Base-by-base conservation (phyloP, 2,888 invertebrate species). In the Balanococcus diminutus region DNA sequence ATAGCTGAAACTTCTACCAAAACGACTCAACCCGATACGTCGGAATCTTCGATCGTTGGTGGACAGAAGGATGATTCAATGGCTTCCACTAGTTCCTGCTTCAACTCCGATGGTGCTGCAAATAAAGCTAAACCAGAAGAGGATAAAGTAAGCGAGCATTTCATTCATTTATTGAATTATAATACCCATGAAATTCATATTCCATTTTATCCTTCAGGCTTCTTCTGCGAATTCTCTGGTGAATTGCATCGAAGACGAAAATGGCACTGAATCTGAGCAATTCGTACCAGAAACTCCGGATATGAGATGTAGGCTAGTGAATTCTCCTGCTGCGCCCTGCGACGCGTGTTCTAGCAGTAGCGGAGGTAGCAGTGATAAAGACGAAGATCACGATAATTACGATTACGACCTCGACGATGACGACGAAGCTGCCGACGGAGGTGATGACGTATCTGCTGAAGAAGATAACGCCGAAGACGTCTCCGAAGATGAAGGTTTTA, bases 371-470 rank as follows among this genome's bases (percentile, higher is more conserved):
- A 72, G 81, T 46, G 31, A 86, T n/a, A 67, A 86, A 75, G 84
- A 51, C 14, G 81, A 87, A 8, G 82, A 75, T 82, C 42, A 84
- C n/a, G 86, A 81, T 61, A 84, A 39, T 4, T 19, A 84, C 72
- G 86, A 86, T 39, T 81, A 87, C 31, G 85, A 87, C n/a, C 72
- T 86, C 25, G 87, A 86, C 46, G 87, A 87, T 39, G 84, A 87
- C 32, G 84, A 87, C 2, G 87, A 87, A 39, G 32, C 75, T 11
- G 86, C 84, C 19, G 86, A 87, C 14, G 87, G 86, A 81, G 87
- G 86, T 75, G 87, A 86, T 61, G 87, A 86, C 25, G 87, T 86
- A 36, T 86, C 83, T 46, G 86, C 83, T 42, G 81, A 84, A 32
- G 28, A 86, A 46, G 84, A 87, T 11, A 67, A 81, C 81, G 82